Evolutionary conservation across 2,888 invertebrate genomes (phyloP).

Genomic region (Hedya salicella): DNA sequence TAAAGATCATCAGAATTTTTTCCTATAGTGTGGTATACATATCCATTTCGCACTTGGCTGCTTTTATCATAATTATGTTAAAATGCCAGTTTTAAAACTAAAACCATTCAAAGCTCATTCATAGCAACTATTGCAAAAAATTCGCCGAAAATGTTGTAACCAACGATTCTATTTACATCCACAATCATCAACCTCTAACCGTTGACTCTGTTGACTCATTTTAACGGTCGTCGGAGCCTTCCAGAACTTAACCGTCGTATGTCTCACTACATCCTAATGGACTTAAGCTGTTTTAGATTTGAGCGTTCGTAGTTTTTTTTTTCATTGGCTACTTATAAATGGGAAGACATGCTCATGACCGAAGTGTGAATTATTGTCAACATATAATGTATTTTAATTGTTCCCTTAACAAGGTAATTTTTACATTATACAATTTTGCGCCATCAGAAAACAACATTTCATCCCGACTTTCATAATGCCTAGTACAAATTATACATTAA

Average conservation of each 20-base stretch:
- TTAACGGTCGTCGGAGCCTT: constrained; percentile 44
- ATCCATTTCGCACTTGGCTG: not conserved
- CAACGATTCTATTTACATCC: constrained; percentile 44
- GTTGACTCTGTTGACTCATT: constrained; percentile 45
- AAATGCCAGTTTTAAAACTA: constrained; percentile 1
- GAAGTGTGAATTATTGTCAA: constrained; percentile 31
- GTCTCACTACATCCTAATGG: not conserved
- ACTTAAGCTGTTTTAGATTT: constrained; percentile 3
- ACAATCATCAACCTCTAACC: constrained; percentile 23
- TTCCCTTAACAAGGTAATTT: constrained; percentile 6
- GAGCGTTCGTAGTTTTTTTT: constrained; percentile 14
- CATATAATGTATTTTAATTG: constrained; percentile 15
- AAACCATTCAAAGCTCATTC: constrained; percentile 13
- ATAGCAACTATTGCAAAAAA: constrained; percentile 37
- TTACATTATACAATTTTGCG: too few relatives aligned
- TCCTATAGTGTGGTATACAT: too few relatives aligned
- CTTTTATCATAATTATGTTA: not conserved
- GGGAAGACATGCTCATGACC: constrained; percentile 8
- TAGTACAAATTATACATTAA: too few relatives aligned
- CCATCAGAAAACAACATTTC: too few relatives aligned
- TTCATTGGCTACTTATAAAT: constrained; percentile 16
- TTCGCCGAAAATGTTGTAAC: constrained; percentile 20
- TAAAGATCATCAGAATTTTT: too few relatives aligned
- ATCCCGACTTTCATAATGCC: too few relatives aligned
- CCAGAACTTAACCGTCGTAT: constrained; percentile 10